These are phyloP conservation scores for Arctopsyche grandis DNA, from an alignment of 1,140 invertebrate species.

Conservation along the genomic window DNA sequence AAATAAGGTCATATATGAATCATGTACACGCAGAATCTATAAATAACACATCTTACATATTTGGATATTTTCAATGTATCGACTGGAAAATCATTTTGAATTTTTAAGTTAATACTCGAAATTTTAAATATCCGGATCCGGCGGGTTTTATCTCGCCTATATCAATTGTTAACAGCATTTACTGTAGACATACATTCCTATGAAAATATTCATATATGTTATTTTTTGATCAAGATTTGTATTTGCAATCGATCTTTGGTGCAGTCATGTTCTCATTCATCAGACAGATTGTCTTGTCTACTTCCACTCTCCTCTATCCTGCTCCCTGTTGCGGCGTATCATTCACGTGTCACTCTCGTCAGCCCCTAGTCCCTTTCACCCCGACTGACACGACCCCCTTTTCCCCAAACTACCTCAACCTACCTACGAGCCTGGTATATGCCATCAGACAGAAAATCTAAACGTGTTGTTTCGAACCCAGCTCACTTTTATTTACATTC, in stretches of 20 bases:
- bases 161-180: too few relatives aligned
- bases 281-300: conserved; percentile 10
- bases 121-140: too few relatives aligned
- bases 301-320: not conserved
- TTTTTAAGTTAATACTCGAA: too few relatives aligned
- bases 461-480: conserved; percentile 25
- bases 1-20: too few relatives aligned
- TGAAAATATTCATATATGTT: too few relatives aligned
- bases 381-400: not conserved
- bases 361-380: not conserved
- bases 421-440: not conserved
- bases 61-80: too few relatives aligned
- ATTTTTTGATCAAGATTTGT: not conserved
- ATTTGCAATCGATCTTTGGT: not conserved
- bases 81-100: not conserved
- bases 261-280: conserved; percentile 11
- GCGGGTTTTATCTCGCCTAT: too few relatives aligned
- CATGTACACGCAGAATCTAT: too few relatives aligned
- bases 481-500: too few relatives aligned
- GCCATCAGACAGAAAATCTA: not conserved
- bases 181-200: too few relatives aligned
- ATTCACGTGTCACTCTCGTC: not conserved
- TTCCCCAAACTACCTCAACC: not conserved
- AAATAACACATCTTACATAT: too few relatives aligned
- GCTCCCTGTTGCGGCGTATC: conserved; percentile 6